phyloP scores from a whole-genome alignment of 2,113 vertebrate genomes.

The cattle (Bos taurus) region DNA sequence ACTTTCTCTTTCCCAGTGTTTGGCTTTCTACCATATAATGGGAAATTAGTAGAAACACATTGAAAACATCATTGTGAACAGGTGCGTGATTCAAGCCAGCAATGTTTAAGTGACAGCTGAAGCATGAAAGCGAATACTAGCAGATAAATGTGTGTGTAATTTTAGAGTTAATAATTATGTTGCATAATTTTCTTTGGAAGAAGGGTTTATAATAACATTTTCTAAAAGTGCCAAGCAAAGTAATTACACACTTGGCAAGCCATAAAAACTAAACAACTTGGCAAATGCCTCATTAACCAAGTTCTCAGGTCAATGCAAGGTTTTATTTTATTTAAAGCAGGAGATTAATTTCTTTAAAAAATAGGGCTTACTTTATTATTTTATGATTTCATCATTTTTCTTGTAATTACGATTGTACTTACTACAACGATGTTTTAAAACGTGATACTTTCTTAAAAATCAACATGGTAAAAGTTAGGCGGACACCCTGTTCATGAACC shows the following conservation, averaged over 20 bases:
- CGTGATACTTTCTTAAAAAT: not conserved
- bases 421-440: constrained; percentile 9
- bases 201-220: constrained; percentile 72
- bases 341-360: constrained; percentile 52
- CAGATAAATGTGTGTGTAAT: constrained; percentile 56
- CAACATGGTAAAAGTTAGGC: rapidly evolving
- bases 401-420: constrained; percentile 26
- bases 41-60: constrained; percentile 44
- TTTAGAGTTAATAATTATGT: constrained; percentile 71
- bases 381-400: constrained; percentile 29
- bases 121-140: constrained; percentile 38
- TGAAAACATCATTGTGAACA: constrained; percentile 50
- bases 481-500: rapidly evolving
- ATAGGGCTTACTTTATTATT: constrained; percentile 2
- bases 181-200: constrained; percentile 73
- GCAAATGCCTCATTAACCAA: constrained; percentile 69
- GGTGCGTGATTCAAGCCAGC: constrained; percentile 49
- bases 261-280: constrained; percentile 70
- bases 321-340: constrained; percentile 65
- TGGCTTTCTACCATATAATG: constrained; percentile 35
- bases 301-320: constrained; percentile 64
- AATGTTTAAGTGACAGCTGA: constrained; percentile 55
- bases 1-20: not conserved
- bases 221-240: constrained; percentile 70
- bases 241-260: constrained; percentile 74